Percentiles rank a stretch among this genome's conserved stretches.
Conservation (phyloP, 2,797 vertebrate genomes). For the Stomatorhinus walkeri region DNA sequence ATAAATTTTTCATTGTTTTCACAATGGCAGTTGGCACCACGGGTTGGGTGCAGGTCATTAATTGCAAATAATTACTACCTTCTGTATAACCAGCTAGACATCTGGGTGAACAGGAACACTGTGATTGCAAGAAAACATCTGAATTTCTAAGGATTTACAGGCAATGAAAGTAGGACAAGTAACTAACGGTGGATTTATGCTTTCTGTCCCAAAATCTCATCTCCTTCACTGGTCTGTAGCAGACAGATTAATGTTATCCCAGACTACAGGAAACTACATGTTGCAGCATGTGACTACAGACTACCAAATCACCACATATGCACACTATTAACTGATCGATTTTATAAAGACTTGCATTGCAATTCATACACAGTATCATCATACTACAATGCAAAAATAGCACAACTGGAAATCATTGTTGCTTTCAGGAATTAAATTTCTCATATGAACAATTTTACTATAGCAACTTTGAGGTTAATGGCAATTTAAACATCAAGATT, state of each 20-base stretch:
- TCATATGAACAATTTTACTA: not conserved
- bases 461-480: not conserved
- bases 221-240: not conserved
- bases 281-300: not conserved
- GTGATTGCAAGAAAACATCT: not conserved
- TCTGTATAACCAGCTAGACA: not conserved
- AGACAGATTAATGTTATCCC: not conserved
- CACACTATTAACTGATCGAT: not conserved
- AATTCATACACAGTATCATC: not conserved
- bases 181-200: constrained; percentile 1
- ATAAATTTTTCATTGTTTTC: not conserved
- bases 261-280: not conserved
- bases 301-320: not conserved
- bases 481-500: not conserved
- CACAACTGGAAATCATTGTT: not conserved
- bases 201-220: not conserved
- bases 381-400: not conserved
- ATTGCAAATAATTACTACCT: not conserved
- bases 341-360: not conserved
- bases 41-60: not conserved
- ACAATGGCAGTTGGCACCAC: not conserved
- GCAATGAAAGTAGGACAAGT: constrained; percentile 12
- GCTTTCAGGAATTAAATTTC: not conserved
- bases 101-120: not conserved
- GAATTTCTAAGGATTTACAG: not conserved